These are phyloP conservation scores for Urechis unicinctus DNA, from an alignment of 2,888 invertebrate genomes.

Conservation along the genomic window DNA sequence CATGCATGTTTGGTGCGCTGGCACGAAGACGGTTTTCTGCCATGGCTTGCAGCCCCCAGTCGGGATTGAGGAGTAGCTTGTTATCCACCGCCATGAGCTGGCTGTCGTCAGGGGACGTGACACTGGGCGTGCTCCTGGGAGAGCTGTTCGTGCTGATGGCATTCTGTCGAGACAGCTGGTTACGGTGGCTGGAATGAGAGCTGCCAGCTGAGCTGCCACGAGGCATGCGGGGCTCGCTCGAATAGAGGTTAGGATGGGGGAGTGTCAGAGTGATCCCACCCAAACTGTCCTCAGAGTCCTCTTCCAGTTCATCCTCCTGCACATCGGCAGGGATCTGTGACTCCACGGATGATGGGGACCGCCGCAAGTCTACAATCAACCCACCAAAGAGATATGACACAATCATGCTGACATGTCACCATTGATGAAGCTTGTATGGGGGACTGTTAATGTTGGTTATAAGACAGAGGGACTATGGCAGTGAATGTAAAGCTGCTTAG, in stretches of 20 bases:
- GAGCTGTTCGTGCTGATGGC: slow-evolving; percentile 11
- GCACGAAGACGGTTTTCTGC: background rate
- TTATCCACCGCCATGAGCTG: background rate
- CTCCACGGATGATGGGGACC: background rate
- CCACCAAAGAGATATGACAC: too few species aligned
- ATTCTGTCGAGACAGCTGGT: slow-evolving; percentile 6
- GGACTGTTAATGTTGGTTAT: too few species aligned
- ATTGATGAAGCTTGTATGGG: too few species aligned
- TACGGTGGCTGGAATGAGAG: background rate
- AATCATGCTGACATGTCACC: too few species aligned
- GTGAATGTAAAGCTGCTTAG: too few species aligned
- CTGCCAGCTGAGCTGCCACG: background rate
- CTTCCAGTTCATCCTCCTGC: too few species aligned
- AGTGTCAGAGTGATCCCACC: background rate
- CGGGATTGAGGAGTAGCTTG: background rate
- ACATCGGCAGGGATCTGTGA: background rate
- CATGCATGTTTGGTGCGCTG: background rate
- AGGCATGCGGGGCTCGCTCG: background rate
- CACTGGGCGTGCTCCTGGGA: slow-evolving; percentile 11
- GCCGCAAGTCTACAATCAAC: background rate
- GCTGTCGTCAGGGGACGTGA: slow-evolving; percentile 5
- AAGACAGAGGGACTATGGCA: too few species aligned
- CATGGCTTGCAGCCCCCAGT: background rate
- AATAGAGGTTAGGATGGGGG: background rate
- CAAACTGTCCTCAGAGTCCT: background rate